Percentiles rank a stretch among this genome's conserved stretches.
Conservation (phyloP, 2,113 vertebrate species). For the Planiliza haematocheilus region DNA sequence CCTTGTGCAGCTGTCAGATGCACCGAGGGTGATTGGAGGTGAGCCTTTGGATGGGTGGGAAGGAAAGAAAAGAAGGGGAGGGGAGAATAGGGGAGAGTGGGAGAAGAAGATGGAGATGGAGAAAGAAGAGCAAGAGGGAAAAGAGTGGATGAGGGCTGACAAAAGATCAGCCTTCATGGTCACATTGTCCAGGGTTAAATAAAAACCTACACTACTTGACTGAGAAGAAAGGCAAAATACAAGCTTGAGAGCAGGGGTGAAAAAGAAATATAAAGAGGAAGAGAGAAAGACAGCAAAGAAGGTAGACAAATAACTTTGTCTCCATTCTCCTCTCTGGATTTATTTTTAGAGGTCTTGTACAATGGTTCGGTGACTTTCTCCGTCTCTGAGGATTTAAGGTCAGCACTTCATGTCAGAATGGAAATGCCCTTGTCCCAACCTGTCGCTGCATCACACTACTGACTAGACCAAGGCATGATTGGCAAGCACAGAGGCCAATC, state of each 20-base stretch:
- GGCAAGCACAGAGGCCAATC: constrained; percentile 32
- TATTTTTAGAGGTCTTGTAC: constrained; percentile 30
- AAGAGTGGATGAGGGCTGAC: background rate
- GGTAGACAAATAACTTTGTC: background rate
- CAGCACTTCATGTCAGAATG: constrained; percentile 41
- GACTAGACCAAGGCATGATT: constrained; percentile 17
- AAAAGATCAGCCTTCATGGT: constrained; percentile 24
- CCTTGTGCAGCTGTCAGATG: constrained; percentile 39
- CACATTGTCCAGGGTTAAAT: constrained; percentile 16
- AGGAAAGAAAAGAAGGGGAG: constrained; percentile 2
- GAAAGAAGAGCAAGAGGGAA: background rate
- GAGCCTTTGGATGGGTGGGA: constrained; percentile 21
- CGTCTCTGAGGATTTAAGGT: constrained; percentile 51
- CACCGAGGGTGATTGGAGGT: constrained; percentile 43
- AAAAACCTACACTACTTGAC: constrained; percentile 1
- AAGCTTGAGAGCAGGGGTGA: background rate
- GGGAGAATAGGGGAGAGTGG: background rate
- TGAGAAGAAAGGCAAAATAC: background rate
- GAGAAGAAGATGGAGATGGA: background rate
- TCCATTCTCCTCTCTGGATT: constrained; percentile 7
- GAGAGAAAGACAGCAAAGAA: background rate
- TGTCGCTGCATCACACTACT: constrained; percentile 14
- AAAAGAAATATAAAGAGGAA: background rate
- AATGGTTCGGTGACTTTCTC: constrained; percentile 36
- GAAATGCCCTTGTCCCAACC: constrained; percentile 42